Conservation (phyloP, 2,888 invertebrate genomes). For the Ochropacha duplaris region DNA sequence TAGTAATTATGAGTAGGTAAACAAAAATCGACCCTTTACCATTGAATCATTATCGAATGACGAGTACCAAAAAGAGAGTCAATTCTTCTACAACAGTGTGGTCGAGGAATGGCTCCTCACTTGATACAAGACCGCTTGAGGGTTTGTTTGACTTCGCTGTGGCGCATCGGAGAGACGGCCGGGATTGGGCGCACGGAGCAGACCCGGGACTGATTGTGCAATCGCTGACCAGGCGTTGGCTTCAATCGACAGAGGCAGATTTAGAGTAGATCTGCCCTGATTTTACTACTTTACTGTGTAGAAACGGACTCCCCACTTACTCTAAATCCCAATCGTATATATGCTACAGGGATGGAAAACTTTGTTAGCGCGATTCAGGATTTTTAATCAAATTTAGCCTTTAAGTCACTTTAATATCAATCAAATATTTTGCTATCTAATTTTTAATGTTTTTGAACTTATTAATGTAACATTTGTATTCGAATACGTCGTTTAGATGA, state of each 20-base stretch:
- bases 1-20: too few species aligned
- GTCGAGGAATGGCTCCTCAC: background rate
- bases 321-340: background rate
- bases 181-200: background rate
- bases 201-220: background rate
- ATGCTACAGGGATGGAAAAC: background rate
- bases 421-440: background rate
- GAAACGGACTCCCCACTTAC: slow-evolving; percentile 1
- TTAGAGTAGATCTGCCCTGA: slow-evolving; percentile 1
- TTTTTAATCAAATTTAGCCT: background rate
- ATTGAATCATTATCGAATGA: background rate
- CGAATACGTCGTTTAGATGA: background rate
- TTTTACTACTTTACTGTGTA: slow-evolving; percentile 4
- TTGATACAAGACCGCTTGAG: background rate
- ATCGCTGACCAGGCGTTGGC: background rate
- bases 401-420: background rate
- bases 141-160: background rate
- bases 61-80: background rate
- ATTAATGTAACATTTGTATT: background rate
- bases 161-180: background rate
- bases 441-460: background rate
- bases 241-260: slow-evolving; percentile 1
- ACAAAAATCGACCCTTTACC: background rate
- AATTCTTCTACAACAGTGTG: background rate
- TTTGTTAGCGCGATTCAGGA: slow-evolving; percentile 1